A percentile compares a stretch with the other conserved stretches of the same genome.
phyloP scores from a whole-genome alignment of 2,113 vertebrate species.

The Xerus inauris region DNA sequence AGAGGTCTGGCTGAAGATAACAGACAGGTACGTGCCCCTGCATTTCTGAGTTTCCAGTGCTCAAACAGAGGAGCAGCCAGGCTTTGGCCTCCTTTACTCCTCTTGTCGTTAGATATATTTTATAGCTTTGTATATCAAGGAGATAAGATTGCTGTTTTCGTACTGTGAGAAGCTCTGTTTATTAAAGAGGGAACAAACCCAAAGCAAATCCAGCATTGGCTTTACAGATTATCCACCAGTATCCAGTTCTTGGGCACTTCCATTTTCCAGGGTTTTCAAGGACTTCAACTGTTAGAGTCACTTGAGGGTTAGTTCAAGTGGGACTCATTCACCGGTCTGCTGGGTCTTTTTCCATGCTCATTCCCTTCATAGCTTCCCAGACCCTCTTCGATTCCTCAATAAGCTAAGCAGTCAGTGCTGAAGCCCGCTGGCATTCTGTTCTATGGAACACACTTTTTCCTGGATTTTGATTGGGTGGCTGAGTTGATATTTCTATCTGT shows the following conservation, averaged over 20 bases:
- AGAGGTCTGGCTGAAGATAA: background rate
- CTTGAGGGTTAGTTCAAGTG: background rate
- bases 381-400: background rate
- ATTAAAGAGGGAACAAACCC: background rate
- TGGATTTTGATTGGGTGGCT: background rate
- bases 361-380: background rate
- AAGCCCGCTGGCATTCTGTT: fast-evolving
- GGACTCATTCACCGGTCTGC: background rate
- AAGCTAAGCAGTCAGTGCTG: background rate
- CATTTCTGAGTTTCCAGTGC: background rate
- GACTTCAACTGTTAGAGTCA: background rate
- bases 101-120: background rate
- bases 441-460: background rate
- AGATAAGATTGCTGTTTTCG: background rate
- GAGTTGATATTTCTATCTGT: background rate
- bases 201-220: background rate
- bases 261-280: background rate
- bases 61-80: background rate
- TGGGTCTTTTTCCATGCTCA: background rate
- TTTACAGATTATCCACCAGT: background rate
- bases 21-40: fast-evolving
- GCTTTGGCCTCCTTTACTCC: background rate
- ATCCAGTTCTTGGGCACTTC: background rate
- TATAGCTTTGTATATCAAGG: background rate
- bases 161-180: background rate